Conservation (phyloP, 1,140 invertebrate genomes). For the Rhagoletis pomonella region DNA sequence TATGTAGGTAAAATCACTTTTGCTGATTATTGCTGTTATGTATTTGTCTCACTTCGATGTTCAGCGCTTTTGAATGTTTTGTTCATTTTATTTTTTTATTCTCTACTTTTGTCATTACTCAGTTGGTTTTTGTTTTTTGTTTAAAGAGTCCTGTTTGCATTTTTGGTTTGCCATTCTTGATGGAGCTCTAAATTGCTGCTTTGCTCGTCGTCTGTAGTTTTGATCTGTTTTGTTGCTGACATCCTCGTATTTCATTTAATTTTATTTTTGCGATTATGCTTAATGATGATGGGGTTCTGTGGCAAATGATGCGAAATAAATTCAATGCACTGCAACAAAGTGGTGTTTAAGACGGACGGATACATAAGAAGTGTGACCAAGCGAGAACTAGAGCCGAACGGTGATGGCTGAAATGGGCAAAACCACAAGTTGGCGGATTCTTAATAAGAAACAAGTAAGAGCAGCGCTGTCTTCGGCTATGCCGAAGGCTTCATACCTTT, state of each 20-base stretch:
- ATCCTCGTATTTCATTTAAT: constrained; percentile 31
- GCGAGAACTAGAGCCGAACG: neutral
- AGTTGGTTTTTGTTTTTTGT: neutral
- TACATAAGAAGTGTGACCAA: neutral
- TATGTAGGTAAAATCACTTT: constrained; percentile 18
- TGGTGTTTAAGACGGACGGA: neutral
- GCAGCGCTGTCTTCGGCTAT: too few relatives aligned
- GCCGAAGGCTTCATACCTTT: too few relatives aligned
- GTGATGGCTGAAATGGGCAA: neutral
- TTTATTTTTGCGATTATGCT: constrained; percentile 41
- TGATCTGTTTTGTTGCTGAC: constrained; percentile 6
- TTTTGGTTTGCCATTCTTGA: constrained; percentile 39
- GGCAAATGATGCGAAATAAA: constrained; percentile 36
- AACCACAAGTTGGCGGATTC: constrained; percentile 1
- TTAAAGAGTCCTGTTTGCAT: constrained; percentile 23
- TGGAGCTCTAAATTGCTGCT: neutral
- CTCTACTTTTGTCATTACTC: neutral
- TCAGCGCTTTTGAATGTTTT: too few relatives aligned
- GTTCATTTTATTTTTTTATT: neutral
- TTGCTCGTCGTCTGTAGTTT: neutral
- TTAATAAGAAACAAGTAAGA: neutral
- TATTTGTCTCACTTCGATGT: neutral
- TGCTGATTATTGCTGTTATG: constrained; percentile 46
- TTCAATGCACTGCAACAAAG: constrained; percentile 25
- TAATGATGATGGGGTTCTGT: constrained; percentile 46